Evolutionary conservation across 1,140 invertebrate genomes (phyloP).

Genomic region (Scaptomyza hsui): DNA sequence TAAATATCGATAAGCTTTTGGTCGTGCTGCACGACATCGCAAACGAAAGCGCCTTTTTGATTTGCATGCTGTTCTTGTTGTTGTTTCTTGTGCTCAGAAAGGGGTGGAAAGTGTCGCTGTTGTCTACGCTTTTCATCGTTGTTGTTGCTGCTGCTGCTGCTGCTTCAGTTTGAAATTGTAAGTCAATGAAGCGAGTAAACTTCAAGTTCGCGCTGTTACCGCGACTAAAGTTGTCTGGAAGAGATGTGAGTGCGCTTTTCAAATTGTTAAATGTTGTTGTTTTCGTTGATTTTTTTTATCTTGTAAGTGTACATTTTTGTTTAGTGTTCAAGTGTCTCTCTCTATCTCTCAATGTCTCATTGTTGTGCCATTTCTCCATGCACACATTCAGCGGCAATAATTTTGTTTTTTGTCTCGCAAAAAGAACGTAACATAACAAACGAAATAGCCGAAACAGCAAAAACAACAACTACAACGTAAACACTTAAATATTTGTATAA

Average conservation of each 20-base stretch:
- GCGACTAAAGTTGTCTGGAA: conserved; percentile 84
- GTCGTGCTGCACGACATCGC: conserved; percentile 20
- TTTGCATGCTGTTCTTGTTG: conserved; percentile 48
- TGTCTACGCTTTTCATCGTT: conserved; percentile 43
- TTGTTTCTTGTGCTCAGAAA: conserved; percentile 44
- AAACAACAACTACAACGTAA: too few relatives aligned
- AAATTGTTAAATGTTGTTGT: conserved; percentile 63
- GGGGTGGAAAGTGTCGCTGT: conserved; percentile 66
- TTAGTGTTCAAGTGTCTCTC: conserved; percentile 55
- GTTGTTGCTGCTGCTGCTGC: conserved; percentile 47
- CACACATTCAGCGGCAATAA: conserved; percentile 50
- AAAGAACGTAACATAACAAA: conserved; percentile 46
- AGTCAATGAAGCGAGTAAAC: conserved; percentile 84
- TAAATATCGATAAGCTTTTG: conserved; percentile 43
- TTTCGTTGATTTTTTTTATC: conserved; percentile 52
- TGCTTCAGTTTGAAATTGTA: conserved; percentile 79
- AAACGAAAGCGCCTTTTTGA: conserved; percentile 46
- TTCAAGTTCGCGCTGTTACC: conserved; percentile 84
- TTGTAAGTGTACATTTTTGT: conserved; percentile 61
- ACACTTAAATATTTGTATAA: conserved; percentile 17
- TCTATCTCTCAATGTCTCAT: conserved; percentile 42
- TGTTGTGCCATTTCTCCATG: conserved; percentile 48
- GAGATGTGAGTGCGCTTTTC: conserved; percentile 78
- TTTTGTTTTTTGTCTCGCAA: conserved; percentile 33
- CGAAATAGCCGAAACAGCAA: conserved; percentile 39